Conservation (phyloP, 1,140 invertebrate species). For the Heliothis virescens region DNA sequence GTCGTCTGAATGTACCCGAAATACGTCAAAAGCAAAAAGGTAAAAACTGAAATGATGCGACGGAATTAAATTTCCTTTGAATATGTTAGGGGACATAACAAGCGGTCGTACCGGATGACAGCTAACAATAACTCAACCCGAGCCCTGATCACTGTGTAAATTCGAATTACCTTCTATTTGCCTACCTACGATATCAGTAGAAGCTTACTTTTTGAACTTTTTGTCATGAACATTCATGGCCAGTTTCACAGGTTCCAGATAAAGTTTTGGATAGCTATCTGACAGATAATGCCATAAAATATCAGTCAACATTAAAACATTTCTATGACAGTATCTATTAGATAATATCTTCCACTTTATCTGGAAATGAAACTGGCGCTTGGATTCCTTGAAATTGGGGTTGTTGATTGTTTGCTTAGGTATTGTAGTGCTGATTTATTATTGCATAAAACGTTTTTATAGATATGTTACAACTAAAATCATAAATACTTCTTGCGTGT, state of each 20-base stretch:
- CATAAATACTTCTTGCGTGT: neutral
- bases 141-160: constrained; percentile 49
- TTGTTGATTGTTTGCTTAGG: too few relatives aligned
- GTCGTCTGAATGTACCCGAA: constrained; percentile 2
- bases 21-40: constrained; percentile 25
- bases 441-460: too few relatives aligned
- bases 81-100: constrained; percentile 55
- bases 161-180: constrained; percentile 37
- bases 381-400: too few relatives aligned
- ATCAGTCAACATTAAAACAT: too few relatives aligned
- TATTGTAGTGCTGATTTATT: too few relatives aligned
- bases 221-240: neutral
- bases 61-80: constrained; percentile 55
- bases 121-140: constrained; percentile 50
- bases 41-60: constrained; percentile 27
- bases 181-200: constrained; percentile 19
- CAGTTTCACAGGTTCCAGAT: too few relatives aligned
- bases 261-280: too few relatives aligned
- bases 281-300: too few relatives aligned
- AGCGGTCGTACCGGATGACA: constrained; percentile 48
- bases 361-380: too few relatives aligned
- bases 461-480: neutral
- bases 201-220: neutral
- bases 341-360: too few relatives aligned
- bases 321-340: too few relatives aligned